Base-by-base conservation (phyloP, 2,888 invertebrate genomes). In the Galeruca laticollis region DNA sequence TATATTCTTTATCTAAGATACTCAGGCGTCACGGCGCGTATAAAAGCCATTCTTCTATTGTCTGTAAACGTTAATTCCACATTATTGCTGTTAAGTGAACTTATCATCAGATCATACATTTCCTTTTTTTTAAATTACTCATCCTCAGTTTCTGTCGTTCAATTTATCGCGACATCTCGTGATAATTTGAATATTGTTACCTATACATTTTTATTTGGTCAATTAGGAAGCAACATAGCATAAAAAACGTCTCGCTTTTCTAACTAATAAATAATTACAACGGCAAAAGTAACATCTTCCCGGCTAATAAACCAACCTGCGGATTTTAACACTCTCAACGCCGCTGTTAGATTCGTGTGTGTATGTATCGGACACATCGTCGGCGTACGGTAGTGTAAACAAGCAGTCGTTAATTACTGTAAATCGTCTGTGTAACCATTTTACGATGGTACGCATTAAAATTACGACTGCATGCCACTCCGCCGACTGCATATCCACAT, bases 381-480 rank as follows among this genome's bases (percentile, higher is more conserved):
- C 68, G 69, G 70, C 73, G 69, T 69, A 70, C 72, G 64, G 73
- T 74, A 76, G 76, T 76, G 76, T 76, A 77, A 78, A 78, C 81
- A 78, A 75, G 76, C 75, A 78, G 77, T 79, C 77, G 77, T 80
- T 81, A 81, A 80, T 81, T 81, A 81, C 78, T 77, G 78, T 72
- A 79, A 80, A 80, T 79, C 78, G 80, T 78, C 76, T 79, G 76
- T 76, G 74, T 77, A 65, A 73, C 75, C 73, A 74, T 76, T 81
- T 81, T 80, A 82, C 79, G 80, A 81, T 79, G 79, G 76, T 75
- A 76, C 79, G 79, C 78, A 78, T 81, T 79, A 79, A 79, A 76
- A 75, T 81, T 80, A 81, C 80, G 80, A 81, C 79, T 76, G 74
- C 73, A 81, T 75, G 79, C 77, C 74, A 74, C 75, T 77, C 77